These are phyloP conservation scores for Meles meles DNA, from an alignment of 2,113 vertebrate genomes.

Conservation along the genomic window DNA sequence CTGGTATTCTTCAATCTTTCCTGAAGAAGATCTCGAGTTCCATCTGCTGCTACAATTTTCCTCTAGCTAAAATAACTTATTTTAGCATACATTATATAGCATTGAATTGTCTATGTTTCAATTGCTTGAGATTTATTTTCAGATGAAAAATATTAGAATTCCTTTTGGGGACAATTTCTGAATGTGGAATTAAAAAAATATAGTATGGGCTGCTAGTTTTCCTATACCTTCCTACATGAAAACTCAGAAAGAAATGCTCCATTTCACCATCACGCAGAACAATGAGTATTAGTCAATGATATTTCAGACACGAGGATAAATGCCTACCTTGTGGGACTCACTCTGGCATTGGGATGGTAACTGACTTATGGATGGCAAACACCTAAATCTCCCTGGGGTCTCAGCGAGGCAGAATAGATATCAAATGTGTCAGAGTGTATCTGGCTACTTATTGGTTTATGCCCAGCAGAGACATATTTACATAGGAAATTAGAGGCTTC, in stretches of 20 bases:
- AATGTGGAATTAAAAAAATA: neutral
- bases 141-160: neutral
- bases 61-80: neutral
- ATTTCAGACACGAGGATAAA: neutral
- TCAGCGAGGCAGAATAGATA: neutral
- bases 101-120: neutral
- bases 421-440: neutral
- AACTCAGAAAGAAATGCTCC: neutral
- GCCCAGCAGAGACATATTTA: neutral
- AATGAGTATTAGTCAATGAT: neutral
- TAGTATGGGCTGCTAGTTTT: neutral
- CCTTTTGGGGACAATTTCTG: neutral
- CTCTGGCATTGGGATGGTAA: neutral
- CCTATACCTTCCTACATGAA: neutral
- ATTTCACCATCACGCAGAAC: neutral
- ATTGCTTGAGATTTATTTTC: constrained; percentile 11
- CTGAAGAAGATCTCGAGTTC: neutral
- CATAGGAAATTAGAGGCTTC: neutral
- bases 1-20: neutral
- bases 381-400: neutral
- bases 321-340: neutral
- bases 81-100: neutral
- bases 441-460: neutral
- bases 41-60: constrained; percentile 16
- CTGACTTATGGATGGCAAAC: neutral